Evolutionary conservation across 2,113 vertebrate genomes (phyloP).

Genomic region (Oxyruncus cristatus): DNA sequence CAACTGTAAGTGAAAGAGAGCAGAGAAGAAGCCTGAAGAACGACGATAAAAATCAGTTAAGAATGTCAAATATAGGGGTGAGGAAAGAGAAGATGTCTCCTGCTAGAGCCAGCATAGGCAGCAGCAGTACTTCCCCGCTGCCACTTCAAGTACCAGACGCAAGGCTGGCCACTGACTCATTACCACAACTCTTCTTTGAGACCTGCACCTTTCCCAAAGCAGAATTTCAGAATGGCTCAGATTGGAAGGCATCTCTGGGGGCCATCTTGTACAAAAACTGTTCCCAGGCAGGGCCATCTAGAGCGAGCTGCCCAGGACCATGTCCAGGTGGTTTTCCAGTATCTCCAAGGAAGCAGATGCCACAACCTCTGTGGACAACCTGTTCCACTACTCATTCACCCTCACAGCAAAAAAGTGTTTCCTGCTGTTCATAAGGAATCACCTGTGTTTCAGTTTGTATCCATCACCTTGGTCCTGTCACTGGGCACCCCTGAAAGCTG

Average conservation of each 20-base stretch:
- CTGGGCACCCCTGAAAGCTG: neutral
- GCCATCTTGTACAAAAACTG: neutral
- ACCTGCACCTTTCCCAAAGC: neutral
- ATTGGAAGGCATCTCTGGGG: neutral
- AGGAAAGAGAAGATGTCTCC: neutral
- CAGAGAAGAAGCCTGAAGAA: neutral
- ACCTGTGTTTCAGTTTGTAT: neutral
- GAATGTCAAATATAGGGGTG: neutral
- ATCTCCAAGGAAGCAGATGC: neutral
- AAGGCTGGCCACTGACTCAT: neutral
- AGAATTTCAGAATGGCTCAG: neutral
- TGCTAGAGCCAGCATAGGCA: neutral
- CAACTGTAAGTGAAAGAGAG: neutral
- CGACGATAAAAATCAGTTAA: neutral
- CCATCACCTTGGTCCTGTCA: neutral
- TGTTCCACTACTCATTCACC: neutral
- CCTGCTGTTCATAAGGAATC: neutral
- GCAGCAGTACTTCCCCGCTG: neutral
- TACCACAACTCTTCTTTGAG: neutral
- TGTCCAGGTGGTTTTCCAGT: neutral
- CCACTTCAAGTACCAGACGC: neutral
- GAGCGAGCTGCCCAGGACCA: neutral
- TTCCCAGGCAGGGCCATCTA: neutral
- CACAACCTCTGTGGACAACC: neutral
- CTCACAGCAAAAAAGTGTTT: neutral